Evolutionary conservation across 2,797 vertebrate species (phyloP).

Genomic region (Helarctos malayanus): DNA sequence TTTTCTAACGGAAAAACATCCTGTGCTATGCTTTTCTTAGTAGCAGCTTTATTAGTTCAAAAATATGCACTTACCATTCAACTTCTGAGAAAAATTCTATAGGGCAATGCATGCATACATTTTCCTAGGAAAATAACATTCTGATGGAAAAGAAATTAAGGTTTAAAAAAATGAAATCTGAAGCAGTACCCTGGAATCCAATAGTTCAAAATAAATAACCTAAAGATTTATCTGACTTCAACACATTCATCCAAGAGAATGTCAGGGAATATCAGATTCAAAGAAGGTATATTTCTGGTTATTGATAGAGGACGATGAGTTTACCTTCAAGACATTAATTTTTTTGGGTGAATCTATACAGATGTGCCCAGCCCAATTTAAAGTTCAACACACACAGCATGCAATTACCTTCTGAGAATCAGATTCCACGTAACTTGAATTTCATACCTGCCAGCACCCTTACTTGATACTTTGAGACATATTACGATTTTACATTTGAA

Average conservation of each 20-base stretch:
- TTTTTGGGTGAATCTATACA: slow-evolving; percentile 3
- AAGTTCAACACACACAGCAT: background rate
- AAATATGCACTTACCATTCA: slow-evolving; percentile 5
- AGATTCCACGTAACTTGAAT: slow-evolving; percentile 41
- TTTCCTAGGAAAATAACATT: slow-evolving; percentile 53
- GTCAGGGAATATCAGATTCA: slow-evolving; percentile 52
- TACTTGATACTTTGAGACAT: background rate
- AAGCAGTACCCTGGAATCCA: background rate
- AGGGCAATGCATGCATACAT: background rate
- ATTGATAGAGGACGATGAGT: background rate
- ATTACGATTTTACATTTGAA: slow-evolving; percentile 6
- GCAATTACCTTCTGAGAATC: background rate
- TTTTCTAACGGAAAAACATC: slow-evolving; percentile 5
- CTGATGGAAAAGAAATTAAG: slow-evolving; percentile 53
- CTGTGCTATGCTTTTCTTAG: background rate
- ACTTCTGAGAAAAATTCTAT: slow-evolving; percentile 44
- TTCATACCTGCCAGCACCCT: background rate
- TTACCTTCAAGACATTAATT: slow-evolving; percentile 33
- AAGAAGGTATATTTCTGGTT: slow-evolving; percentile 26
- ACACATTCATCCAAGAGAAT: slow-evolving; percentile 38
- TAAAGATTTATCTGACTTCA: slow-evolving; percentile 66
- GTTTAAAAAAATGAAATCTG: slow-evolving; percentile 50
- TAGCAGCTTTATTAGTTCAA: slow-evolving; percentile 53
- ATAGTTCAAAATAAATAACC: slow-evolving; percentile 66
- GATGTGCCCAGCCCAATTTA: background rate